phyloP scores from a whole-genome alignment of 2,888 invertebrate species.

The Dryocosmus kuriphilus region DNA sequence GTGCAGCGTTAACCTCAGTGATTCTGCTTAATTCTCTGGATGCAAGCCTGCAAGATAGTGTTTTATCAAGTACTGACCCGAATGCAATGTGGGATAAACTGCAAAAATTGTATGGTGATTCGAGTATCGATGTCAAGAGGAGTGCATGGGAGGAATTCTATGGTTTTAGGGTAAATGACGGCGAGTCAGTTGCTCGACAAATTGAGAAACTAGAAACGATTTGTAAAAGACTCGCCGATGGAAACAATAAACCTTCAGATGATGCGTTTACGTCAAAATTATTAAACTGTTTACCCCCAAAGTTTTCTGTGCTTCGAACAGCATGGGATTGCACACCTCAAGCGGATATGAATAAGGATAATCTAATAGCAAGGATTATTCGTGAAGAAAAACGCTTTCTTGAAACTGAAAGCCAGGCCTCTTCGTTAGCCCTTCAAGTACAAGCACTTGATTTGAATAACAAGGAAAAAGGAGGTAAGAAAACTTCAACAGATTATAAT shows the following conservation, averaged over 20 bases:
- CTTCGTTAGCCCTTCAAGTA: constrained; percentile 38
- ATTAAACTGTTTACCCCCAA: constrained; percentile 40
- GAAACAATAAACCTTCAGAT: constrained; percentile 34
- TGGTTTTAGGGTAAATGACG: constrained; percentile 31
- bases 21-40: constrained; percentile 41
- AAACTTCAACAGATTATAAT: background rate
- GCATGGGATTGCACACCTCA: constrained; percentile 46
- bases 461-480: background rate
- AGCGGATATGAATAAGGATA: constrained; percentile 38
- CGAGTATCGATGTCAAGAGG: constrained; percentile 48
- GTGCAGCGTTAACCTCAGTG: constrained; percentile 24
- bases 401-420: background rate
- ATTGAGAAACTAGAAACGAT: constrained; percentile 40
- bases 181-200: constrained; percentile 25
- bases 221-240: constrained; percentile 42
- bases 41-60: constrained; percentile 41
- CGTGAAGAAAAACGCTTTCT: constrained; percentile 42
- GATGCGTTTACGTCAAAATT: no score
- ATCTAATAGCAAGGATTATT: constrained; percentile 37
- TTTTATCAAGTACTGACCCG: background rate
- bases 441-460: background rate
- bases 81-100: constrained; percentile 50
- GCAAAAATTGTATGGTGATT: constrained; percentile 47
- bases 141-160: constrained; percentile 48
- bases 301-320: constrained; percentile 43